phyloP scores from a whole-genome alignment of 2,797 vertebrate genomes.

The Urosaurus nigricauda region DNA sequence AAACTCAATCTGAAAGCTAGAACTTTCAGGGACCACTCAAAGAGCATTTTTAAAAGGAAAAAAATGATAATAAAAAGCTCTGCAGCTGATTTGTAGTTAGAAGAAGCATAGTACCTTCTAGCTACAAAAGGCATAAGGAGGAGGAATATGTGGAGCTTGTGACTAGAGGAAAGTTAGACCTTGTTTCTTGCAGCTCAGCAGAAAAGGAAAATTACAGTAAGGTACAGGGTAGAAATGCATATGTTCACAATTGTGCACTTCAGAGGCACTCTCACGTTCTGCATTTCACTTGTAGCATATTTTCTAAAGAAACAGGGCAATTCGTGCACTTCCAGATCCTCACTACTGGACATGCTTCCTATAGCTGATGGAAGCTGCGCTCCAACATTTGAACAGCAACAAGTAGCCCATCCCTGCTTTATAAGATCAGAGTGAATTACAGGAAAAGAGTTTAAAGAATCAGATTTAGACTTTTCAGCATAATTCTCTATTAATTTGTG shows the following conservation, averaged over 20 bases:
- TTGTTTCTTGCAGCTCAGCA: not conserved
- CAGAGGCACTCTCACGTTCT: not conserved
- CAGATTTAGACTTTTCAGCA: not conserved
- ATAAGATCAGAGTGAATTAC: not conserved
- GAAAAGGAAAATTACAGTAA: not conserved
- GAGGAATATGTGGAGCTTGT: not conserved
- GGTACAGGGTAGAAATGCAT: not conserved
- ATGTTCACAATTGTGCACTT: not conserved
- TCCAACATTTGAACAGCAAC: no score
- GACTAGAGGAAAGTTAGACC: not conserved
- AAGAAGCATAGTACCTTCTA: not conserved
- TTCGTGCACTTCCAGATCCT: no score
- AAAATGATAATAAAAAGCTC: not conserved
- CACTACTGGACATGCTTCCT: not conserved
- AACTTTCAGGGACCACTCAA: not conserved
- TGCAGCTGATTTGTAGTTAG: not conserved
- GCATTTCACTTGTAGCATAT: not conserved
- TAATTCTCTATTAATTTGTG: not conserved
- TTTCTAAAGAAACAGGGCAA: not conserved
- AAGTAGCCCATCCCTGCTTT: not conserved
- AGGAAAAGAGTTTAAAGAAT: not conserved
- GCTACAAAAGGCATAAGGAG: not conserved
- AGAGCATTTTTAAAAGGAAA: not conserved
- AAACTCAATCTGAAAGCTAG: not conserved
- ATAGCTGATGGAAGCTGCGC: no score